Evolutionary conservation across 2,888 invertebrate genomes (phyloP), one percentile per base, ranked within the genome.

Genomic region (Dastarcus helophoroides): DNA sequence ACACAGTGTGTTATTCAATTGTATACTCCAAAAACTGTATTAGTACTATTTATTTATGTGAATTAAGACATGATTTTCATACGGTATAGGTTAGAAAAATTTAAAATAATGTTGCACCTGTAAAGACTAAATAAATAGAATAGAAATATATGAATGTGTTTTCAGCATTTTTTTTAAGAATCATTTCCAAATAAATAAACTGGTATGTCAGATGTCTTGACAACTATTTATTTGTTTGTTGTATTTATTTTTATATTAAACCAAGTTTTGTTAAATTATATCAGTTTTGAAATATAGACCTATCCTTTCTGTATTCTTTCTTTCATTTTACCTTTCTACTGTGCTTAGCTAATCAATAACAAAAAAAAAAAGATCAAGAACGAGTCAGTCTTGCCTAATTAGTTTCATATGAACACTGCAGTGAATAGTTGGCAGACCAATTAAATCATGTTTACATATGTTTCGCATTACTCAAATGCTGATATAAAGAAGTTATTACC

Each of bases 71-170:
- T 42, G 40, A 41, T 43, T 46, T 46, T 50, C 39, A 40, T 44
- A 44, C 40, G 43, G 47, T 44, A 47, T 42, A 42, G 38, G 30
- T 12, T 38, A 38, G 38, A 31, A 30, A 23, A 35, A 36, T 50
- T 46, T 41, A 46, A 37, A 48, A 48, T 44, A 52, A 45, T 51
- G 53, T 55, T 51, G 53, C 54, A 54, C 53, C 43, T 54, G 53
- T 53, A 53, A 53, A 56, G 50, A 52, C 48, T 53, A 52, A 52
- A 46, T 43, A 25, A 43, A 48, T 54, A 53, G 51, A 47, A 36
- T 49, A 52, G 48, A 43, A 41, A 37, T 41, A 42, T 43, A 28
- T 48, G 41, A 43, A 46, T 51, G 48, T 53, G 45, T 48, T 51
- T 48, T 41, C 37, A 39, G 43, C 37, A 36, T 44, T 41, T 42